phyloP scores from a whole-genome alignment of 1,140 invertebrate genomes.

The Rhagoletis pomonella region DNA sequence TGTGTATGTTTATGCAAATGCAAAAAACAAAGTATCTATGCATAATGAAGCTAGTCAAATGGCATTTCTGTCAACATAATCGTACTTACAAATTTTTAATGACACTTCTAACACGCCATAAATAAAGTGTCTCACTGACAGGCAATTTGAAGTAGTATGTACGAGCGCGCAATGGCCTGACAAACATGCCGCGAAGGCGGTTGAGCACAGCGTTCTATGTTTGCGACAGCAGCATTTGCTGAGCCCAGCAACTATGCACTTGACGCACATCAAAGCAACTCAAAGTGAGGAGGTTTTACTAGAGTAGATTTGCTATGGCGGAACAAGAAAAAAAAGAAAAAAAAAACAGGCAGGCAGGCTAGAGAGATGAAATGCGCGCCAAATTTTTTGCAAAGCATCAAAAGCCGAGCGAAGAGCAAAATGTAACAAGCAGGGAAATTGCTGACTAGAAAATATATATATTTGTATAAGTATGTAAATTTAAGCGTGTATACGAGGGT shows the following conservation, averaged over 20 bases:
- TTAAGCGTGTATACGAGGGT: background rate
- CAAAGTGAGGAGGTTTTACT: conserved; percentile 1
- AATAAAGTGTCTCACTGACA: conserved; percentile 54
- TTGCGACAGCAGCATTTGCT: background rate
- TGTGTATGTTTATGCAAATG: background rate
- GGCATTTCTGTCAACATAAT: conserved; percentile 53
- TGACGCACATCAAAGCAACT: conserved; percentile 42
- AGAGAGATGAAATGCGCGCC: background rate
- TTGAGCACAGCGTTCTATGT: conserved; percentile 14
- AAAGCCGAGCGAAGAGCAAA: background rate
- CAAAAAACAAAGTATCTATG: conserved; percentile 21
- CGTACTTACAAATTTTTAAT: conserved; percentile 52
- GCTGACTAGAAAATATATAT: background rate
- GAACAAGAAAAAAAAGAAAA: background rate
- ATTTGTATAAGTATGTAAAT: background rate
- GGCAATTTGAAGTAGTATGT: conserved; percentile 42
- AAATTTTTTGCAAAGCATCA: conserved; percentile 11
- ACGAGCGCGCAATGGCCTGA: background rate
- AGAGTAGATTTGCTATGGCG: background rate
- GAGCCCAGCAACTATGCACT: conserved; percentile 37
- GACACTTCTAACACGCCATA: conserved; percentile 53
- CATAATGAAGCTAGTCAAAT: conserved; percentile 52
- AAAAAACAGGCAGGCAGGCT: background rate
- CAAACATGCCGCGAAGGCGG: background rate
- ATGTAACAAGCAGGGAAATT: background rate